Evolutionary conservation across 2,113 vertebrate genomes (phyloP).

Genomic region (Pterocles gutturalis): DNA sequence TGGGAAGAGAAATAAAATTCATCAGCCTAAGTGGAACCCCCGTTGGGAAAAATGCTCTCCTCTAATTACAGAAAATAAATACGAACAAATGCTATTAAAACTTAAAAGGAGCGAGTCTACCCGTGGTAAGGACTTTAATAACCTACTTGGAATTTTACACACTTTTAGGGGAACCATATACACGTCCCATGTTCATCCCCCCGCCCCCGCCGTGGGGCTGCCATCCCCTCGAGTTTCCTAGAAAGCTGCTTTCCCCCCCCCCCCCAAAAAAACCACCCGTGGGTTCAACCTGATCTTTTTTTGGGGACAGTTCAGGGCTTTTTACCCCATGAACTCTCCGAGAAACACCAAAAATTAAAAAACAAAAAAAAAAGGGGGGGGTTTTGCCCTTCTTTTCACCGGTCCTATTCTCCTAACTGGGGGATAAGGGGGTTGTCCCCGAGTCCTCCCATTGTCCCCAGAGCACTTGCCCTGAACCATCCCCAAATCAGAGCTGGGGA

Average conservation of each 20-base stretch:
- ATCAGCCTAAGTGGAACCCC: conserved; percentile 84
- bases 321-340: background rate
- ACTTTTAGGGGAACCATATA: background rate
- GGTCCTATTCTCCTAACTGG: background rate
- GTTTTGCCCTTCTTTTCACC: background rate
- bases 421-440: background rate
- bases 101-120: conserved; percentile 34
- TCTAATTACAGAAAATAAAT: conserved; percentile 83
- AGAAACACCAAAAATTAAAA: no score
- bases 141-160: conserved; percentile 40
- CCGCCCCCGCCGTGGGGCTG: background rate
- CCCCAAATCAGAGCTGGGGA: background rate
- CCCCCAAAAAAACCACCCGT: no score
- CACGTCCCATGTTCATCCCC: background rate
- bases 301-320: accelerated
- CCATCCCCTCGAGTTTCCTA: background rate
- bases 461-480: background rate
- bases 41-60: conserved; percentile 80
- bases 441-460: background rate
- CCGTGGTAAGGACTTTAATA: conserved; percentile 2
- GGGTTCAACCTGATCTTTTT: background rate
- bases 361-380: background rate
- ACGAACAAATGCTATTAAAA: conserved; percentile 73
- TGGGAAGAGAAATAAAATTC: conserved; percentile 82
- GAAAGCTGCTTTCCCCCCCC: background rate